Conservation (phyloP, 2,797 vertebrate genomes). For the Gadopsis marmoratus region DNA sequence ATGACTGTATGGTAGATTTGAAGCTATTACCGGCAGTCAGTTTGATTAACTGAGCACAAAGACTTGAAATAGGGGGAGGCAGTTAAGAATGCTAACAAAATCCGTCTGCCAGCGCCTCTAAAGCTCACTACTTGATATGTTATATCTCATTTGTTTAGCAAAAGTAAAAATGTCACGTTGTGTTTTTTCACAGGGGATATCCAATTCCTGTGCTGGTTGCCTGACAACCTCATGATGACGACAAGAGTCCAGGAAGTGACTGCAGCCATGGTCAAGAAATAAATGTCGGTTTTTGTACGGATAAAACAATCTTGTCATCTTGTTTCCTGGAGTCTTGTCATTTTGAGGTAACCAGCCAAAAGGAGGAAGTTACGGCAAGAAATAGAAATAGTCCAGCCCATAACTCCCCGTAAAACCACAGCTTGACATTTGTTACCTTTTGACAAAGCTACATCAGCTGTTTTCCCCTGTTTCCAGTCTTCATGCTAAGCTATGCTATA, state of each 20-base stretch:
- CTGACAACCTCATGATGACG: background rate
- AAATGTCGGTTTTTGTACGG: background rate
- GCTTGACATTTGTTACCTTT: background rate
- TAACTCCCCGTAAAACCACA: background rate
- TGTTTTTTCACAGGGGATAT: background rate
- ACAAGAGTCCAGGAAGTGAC: background rate
- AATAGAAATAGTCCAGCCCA: background rate
- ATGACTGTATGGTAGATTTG: background rate
- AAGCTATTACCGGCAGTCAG: background rate
- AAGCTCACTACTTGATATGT: background rate
- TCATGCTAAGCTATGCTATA: too few species aligned
- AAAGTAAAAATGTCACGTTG: background rate
- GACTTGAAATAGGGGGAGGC: background rate
- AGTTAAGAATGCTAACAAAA: background rate
- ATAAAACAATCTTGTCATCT: background rate
- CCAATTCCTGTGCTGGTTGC: background rate
- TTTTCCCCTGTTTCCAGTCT: too few species aligned
- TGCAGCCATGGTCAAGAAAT: background rate
- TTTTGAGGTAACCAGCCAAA: background rate
- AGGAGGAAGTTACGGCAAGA: background rate
- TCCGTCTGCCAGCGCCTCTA: background rate
- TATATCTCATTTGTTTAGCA: background rate
- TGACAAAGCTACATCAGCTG: too few species aligned
- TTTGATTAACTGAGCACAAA: background rate
- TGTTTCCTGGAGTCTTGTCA: background rate